Base-by-base conservation (phyloP, 2,113 vertebrate genomes). In the Hystrix cristata region DNA sequence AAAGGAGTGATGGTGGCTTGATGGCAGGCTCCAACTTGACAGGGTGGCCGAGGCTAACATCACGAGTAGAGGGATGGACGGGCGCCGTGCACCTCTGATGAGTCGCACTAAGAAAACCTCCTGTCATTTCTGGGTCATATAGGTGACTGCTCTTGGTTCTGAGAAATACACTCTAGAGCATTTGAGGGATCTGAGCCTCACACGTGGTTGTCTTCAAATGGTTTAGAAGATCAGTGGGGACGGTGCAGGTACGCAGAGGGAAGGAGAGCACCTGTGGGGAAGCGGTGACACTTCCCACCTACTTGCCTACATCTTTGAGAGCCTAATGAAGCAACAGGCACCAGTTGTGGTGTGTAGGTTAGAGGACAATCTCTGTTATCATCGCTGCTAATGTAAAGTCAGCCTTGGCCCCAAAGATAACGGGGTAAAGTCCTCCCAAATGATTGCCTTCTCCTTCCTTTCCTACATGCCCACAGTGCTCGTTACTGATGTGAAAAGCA, bases 241-340 rank as follows among this genome's bases (percentile, higher is more conserved):
- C 29, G 5, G 31, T 27, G 23, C 43, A 31, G 79, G 9, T 31
- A 1, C 59, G 14, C 4, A 34, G 72, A 60, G 14, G 38, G 11
- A 6, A 43, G 90, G 60, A 67, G 7, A 15, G 23, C 27, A 43
- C 9, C 34, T 5, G 5, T 13, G 21, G 34, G 18, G 53, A 10
- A 0, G 43, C 25, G 1, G 38, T 38, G 38, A 38, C 38, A 38
- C 38, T 38, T 38, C 38, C 67, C 59, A 38, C n/a, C 60, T 59
- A 55, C 23, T 64, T 85, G 43, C 31, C 38, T 80, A 0, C 46
- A 4, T n/a, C 23, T 53, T 48, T 29, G 60, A 51, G 48, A 51
- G 69, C 31, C 16, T 65, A n/a, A 93, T 93, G 85, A 87, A 98
- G 95, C 89, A 90, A 87, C 78, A 93, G n/a, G 92, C 65, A 57